phyloP scores from a whole-genome alignment of 2,797 vertebrate species.

The Mycteria americana region DNA sequence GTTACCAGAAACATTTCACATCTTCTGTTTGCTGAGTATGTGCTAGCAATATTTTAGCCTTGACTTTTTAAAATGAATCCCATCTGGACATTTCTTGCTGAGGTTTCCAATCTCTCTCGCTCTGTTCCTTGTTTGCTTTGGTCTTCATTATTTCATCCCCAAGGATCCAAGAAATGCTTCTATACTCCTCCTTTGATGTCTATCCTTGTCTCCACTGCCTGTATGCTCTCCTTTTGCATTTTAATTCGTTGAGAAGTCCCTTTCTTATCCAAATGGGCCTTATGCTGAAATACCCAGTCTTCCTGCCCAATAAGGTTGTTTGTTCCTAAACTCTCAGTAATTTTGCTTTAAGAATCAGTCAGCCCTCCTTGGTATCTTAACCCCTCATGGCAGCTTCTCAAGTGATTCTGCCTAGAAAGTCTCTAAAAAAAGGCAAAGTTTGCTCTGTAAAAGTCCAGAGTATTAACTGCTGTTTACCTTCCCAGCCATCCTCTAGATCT shows the following conservation, averaged over 20 bases:
- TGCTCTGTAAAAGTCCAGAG: not conserved
- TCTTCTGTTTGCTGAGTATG: constrained; percentile 41
- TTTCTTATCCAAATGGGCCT: not conserved
- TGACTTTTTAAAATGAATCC: constrained; percentile 56
- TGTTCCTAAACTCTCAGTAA: not conserved
- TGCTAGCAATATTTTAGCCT: constrained; percentile 52
- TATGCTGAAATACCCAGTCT: not conserved
- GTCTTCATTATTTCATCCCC: constrained; percentile 63
- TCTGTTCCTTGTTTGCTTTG: constrained; percentile 55
- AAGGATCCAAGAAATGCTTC: constrained; percentile 26
- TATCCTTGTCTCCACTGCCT: constrained; percentile 22
- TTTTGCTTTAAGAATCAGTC: not conserved
- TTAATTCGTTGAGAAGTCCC: constrained; percentile 24
- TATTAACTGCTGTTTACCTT: not conserved
- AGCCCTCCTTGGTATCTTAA: not conserved
- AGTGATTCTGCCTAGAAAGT: not conserved
- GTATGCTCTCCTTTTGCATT: not conserved
- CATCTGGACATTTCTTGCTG: constrained; percentile 62
- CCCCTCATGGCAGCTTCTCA: not conserved
- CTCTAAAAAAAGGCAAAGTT: not conserved
- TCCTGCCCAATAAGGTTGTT: not conserved
- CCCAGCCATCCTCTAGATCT: not conserved
- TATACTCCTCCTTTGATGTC: constrained; percentile 44
- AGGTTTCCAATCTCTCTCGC: constrained; percentile 30
- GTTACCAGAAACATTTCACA: constrained; percentile 23